phyloP scores from a whole-genome alignment of 2,113 vertebrate species.

The Zosterops japonicus region DNA sequence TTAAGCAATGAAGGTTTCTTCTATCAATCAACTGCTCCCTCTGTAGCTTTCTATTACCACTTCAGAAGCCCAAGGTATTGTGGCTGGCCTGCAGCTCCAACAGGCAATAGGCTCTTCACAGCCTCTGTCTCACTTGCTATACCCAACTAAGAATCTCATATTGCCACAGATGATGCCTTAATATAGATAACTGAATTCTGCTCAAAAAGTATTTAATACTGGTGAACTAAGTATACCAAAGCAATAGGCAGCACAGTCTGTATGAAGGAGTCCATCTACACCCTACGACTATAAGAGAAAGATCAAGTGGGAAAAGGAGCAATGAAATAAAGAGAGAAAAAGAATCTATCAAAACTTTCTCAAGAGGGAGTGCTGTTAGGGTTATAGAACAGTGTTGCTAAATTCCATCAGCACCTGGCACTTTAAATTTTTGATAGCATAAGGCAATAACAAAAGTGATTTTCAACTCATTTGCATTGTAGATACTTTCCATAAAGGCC shows the following conservation, averaged over 20 bases:
- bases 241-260: neutral
- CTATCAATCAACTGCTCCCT: neutral
- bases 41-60: neutral
- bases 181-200: neutral
- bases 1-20: neutral
- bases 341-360: neutral
- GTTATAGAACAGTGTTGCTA: neutral
- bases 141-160: neutral
- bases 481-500: slow-evolving; percentile 11
- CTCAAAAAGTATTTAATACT: neutral
- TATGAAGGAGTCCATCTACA: neutral
- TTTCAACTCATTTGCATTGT: slow-evolving; percentile 47
- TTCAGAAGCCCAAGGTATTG: neutral
- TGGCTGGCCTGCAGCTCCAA: neutral
- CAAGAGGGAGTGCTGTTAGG: neutral
- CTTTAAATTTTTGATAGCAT: slow-evolving; percentile 12
- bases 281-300: neutral
- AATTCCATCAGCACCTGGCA: slow-evolving; percentile 7
- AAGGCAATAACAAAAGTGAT: slow-evolving; percentile 34
- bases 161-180: neutral
- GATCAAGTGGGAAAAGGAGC: neutral
- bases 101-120: neutral
- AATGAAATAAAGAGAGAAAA: neutral
- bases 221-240: neutral
- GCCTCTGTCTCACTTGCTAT: neutral